phyloP scores from a whole-genome alignment of 2,888 invertebrate genomes.

The Scaptomyza parva region DNA sequence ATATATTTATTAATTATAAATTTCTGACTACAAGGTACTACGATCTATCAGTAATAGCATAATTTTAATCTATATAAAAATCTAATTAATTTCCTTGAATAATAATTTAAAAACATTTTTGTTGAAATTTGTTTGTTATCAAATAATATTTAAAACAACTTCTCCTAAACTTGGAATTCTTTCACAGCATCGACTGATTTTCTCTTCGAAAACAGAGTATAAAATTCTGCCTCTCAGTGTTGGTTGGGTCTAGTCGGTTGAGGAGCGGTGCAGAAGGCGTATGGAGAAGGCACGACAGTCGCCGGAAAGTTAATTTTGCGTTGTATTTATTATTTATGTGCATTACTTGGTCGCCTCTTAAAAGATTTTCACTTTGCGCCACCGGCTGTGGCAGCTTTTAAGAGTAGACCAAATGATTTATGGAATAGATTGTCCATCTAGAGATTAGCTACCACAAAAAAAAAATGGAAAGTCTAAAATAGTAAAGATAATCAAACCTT shows the following conservation, averaged over 20 bases:
- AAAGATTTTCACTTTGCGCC: conserved; percentile 70
- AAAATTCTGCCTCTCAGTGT: conserved; percentile 1
- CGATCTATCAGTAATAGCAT: too few relatives aligned
- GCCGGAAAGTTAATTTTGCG: conserved; percentile 76
- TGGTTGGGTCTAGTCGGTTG: conserved; percentile 31
- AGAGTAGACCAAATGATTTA: conserved; percentile 45
- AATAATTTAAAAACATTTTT: too few relatives aligned
- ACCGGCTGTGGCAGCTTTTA: conserved; percentile 46
- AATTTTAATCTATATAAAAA: too few relatives aligned
- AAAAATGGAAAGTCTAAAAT: conserved; percentile 15
- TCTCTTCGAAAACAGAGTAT: background rate
- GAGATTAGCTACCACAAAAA: conserved; percentile 33
- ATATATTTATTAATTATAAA: too few relatives aligned
- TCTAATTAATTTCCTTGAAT: too few relatives aligned
- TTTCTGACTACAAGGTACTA: too few relatives aligned
- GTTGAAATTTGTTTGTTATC: too few relatives aligned
- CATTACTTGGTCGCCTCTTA: conserved; percentile 68
- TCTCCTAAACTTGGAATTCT: background rate
- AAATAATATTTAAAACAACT: too few relatives aligned
- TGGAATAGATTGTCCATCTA: conserved; percentile 42
- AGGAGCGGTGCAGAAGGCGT: conserved; percentile 49
- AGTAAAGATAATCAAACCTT: conserved; percentile 3
- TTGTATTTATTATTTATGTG: conserved; percentile 77
- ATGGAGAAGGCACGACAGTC: conserved; percentile 66
- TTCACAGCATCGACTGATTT: background rate